Conservation (phyloP, 2,113 vertebrate genomes). For the Malurus elegans region DNA sequence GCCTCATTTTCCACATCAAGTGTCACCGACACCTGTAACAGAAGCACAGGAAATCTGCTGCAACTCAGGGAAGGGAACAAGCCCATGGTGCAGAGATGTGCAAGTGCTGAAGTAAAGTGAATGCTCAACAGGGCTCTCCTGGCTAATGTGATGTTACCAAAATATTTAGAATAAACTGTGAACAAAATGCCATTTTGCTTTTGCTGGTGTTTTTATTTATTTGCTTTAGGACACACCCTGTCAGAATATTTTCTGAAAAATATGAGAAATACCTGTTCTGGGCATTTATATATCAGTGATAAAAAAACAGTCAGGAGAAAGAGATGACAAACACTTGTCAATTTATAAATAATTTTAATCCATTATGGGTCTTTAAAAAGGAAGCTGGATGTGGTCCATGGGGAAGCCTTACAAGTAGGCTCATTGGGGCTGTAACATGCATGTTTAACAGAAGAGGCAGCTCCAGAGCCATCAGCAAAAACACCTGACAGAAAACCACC, state of each 20-base stretch:
- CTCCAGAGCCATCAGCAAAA: neutral
- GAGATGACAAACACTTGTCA: neutral
- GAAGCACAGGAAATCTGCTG: neutral
- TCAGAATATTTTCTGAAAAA: neutral
- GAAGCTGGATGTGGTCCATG: neutral
- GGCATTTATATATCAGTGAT: neutral
- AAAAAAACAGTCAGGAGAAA: neutral
- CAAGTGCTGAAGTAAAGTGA: neutral
- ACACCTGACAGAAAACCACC: neutral
- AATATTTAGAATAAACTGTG: neutral
- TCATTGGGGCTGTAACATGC: neutral
- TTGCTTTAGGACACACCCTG: neutral
- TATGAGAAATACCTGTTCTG: neutral
- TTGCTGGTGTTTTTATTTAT: neutral
- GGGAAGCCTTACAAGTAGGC: neutral
- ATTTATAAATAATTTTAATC: neutral
- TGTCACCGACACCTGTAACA: neutral
- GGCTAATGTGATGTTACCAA: accelerated
- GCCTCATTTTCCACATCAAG: neutral
- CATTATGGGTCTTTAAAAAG: neutral
- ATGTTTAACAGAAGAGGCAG: neutral
- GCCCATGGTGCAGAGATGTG: accelerated
- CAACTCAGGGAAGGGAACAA: neutral
- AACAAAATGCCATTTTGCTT: neutral
- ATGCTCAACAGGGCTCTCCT: neutral